These are phyloP conservation scores for Leucophora obtusa DNA, from an alignment of 2,888 invertebrate species.

Conservation along the genomic window DNA sequence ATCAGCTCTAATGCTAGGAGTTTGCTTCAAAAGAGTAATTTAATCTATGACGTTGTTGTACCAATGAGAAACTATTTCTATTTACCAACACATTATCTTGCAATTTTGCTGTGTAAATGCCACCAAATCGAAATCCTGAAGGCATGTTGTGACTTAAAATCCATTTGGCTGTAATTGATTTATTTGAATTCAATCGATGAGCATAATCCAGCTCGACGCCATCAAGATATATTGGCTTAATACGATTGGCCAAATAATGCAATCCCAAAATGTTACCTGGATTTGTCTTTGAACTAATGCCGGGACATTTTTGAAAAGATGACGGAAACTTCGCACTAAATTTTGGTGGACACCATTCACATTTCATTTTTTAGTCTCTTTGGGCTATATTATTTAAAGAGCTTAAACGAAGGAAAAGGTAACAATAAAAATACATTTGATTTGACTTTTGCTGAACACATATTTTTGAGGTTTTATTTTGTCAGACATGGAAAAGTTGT, in stretches of 20 bases:
- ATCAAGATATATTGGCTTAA: conserved; percentile 77
- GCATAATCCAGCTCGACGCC: conserved; percentile 74
- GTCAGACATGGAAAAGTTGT: conserved; percentile 5
- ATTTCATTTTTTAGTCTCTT: conserved; percentile 61
- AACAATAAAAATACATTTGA: conserved; percentile 17
- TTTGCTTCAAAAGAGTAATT: conserved; percentile 67
- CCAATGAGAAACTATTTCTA: not conserved
- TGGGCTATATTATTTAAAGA: not conserved
- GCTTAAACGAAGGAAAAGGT: not conserved
- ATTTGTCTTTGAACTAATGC: conserved; percentile 70
- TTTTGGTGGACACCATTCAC: conserved; percentile 67
- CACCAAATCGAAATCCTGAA: conserved; percentile 77
- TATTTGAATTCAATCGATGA: conserved; percentile 74
- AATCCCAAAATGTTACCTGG: conserved; percentile 76
- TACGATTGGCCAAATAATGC: conserved; percentile 75
- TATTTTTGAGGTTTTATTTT: not conserved
- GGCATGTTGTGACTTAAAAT: conserved; percentile 75
- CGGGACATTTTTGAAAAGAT: conserved; percentile 71
- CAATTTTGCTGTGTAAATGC: conserved; percentile 72
- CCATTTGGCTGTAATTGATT: conserved; percentile 73
- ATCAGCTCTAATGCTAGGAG: conserved; percentile 76
- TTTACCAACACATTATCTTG: conserved; percentile 74
- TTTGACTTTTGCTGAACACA: not conserved
- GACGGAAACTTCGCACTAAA: conserved; percentile 71
- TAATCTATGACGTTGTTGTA: too few relatives aligned